Evolutionary conservation across 2,797 vertebrate genomes (phyloP).

Genomic region (Lophotriccus pileatus): DNA sequence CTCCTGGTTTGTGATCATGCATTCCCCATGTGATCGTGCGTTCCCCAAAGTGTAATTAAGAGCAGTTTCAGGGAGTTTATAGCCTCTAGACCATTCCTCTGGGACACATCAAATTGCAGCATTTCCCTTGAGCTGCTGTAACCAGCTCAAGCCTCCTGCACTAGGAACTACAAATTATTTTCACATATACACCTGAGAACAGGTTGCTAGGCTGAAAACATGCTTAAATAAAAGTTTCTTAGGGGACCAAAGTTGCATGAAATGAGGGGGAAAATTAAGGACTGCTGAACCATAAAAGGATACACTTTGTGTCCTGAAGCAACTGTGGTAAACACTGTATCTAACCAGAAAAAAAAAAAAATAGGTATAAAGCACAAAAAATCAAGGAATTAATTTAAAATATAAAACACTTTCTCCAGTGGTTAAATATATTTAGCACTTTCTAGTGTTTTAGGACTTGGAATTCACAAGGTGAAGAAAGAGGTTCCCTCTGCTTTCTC

Average conservation of each 20-base stretch:
- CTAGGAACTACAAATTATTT: background rate
- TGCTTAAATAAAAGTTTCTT: background rate
- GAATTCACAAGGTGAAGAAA: background rate
- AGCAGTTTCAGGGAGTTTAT: background rate
- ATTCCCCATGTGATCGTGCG: no score
- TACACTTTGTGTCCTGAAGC: background rate
- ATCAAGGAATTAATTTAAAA: background rate
- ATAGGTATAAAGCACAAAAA: background rate
- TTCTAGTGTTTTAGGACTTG: conserved; percentile 42
- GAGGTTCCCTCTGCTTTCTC: background rate
- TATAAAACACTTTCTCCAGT: background rate
- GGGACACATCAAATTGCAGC: background rate
- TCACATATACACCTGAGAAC: background rate
- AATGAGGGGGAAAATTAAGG: background rate
- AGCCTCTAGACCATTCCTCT: background rate
- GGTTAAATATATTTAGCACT: conserved; percentile 6
- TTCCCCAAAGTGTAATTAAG: background rate
- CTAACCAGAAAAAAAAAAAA: background rate
- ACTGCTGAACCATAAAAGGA: background rate
- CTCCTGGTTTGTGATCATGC: background rate
- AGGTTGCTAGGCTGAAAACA: background rate
- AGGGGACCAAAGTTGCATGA: background rate
- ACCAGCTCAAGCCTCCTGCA: background rate
- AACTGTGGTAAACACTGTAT: background rate
- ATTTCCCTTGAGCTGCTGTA: background rate